phyloP scores from a whole-genome alignment of 2,113 vertebrate species.

The Zosterops japonicus region DNA sequence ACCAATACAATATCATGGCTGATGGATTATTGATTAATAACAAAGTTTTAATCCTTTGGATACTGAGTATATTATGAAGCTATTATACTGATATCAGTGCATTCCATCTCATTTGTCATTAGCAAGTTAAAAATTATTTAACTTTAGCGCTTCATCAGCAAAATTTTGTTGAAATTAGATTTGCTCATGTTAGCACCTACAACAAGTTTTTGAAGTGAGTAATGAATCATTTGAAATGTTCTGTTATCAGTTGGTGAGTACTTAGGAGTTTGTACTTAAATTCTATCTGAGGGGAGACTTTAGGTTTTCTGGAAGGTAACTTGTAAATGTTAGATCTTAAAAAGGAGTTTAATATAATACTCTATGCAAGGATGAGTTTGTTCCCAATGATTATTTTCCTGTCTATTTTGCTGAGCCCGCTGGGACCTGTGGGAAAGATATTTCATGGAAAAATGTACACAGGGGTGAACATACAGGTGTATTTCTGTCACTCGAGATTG shows the following conservation, averaged over 20 bases:
- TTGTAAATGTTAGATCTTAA: not conserved
- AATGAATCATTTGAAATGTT: not conserved
- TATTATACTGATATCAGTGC: not conserved
- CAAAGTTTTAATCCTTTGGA: constrained; percentile 3
- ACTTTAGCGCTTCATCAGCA: not conserved
- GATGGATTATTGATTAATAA: constrained; percentile 52
- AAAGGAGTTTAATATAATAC: not conserved
- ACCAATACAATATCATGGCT: not conserved
- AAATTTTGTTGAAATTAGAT: not conserved
- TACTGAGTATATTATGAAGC: constrained; percentile 8
- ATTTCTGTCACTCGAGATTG: not conserved
- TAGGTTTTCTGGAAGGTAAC: not conserved
- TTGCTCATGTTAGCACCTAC: not conserved
- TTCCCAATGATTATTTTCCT: not conserved
- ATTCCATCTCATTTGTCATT: constrained; percentile 19
- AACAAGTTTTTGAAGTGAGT: not conserved
- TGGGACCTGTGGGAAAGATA: not conserved
- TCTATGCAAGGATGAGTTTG: not conserved
- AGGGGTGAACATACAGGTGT: not conserved
- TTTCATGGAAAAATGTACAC: not conserved
- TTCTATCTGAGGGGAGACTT: not conserved
- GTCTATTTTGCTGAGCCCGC: not conserved
- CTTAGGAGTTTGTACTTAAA: not conserved
- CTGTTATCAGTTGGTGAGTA: not conserved
- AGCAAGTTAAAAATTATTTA: constrained; percentile 28